Base-by-base conservation (phyloP, 2,888 invertebrate genomes). In the Saturnia japonica region DNA sequence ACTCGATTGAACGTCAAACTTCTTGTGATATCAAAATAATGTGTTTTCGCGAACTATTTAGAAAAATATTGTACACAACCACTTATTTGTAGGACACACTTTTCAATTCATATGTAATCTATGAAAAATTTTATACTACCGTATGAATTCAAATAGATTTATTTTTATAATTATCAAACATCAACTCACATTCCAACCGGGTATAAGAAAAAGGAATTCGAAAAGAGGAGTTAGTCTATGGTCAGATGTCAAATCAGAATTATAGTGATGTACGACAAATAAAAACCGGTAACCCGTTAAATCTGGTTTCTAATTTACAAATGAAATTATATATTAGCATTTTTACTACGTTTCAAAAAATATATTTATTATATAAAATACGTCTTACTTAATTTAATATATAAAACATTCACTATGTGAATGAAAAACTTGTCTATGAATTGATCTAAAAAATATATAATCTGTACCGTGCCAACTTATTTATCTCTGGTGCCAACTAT, bases 161-260 rank as follows among this genome's bases (percentile, higher is more conserved):
- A 87, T 87, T 89, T 88, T 76, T 75, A 78, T 79, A 75, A 76
- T 85, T 87, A 85, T 85, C 81, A 88, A 40, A 85, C 80, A 87
- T 83, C 88, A 88, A 94, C 93, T 94, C 91, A 94, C 94, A 90
- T 90, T 91, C 83, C 82, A 88, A 90, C 91, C 92, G 92, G 91
- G 90, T 85, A 89, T 88, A 88, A 91, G 90, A 87, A 92, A 93
- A 93, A 91, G 91, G 88, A 88, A 74, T 89, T 88, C 79, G 81
- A 78, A 82, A 70, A 79, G 79, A 80, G 69, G 71, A 76, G 70
- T 72, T 79, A 74, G 78, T 87, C 85, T 87, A 84, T 88, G 86
- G 77, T 77, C 69, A 6, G 12, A 67, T 28, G 77, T 77, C 69
- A 6, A 9, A 67, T 28, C 22, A 66, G 9, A 68, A 76, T 74